Base-by-base conservation (phyloP, 2,888 invertebrate species). In the Seira sanloemensis region DNA sequence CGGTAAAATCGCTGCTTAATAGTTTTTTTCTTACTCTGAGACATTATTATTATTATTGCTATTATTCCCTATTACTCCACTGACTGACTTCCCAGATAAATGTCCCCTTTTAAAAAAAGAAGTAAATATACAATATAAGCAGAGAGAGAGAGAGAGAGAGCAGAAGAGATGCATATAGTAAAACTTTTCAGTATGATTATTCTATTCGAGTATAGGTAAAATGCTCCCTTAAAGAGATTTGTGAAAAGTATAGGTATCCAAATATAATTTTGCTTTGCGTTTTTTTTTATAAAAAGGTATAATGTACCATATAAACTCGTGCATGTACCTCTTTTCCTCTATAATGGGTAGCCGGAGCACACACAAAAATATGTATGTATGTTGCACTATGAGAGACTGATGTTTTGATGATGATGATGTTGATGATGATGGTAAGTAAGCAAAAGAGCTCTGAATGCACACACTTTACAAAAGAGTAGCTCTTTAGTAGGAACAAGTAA, bases 51-150 rank as follows among this genome's bases (percentile, higher is more conserved):
- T 58, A 58, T 73, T 82, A 82, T 83, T 83, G 68, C 83, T 78
- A 78, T 78, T 83, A 83, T 78, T 83, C n/a, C 65, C 80, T 74
- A 80, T 68, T 83, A 83, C 83, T 77, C 58, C 72, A 79, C 79
- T 72, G 78, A 69, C 69, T 69, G 37, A 26, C 68, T 68, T 21
- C 37, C 69, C 46, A 67, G 0, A 54, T 25, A 58, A 75, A 58
- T 83, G 83, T 83, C 77, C 83, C 73, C 76, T 72, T 82, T 58
- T 58, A 16, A 37, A 12, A 12, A 12, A 37, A 37, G 12, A 37
- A 37, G 37, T 37, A 37, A 37, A 37, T 37, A 37, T 7, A n/a
- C n/a, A 12, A 7, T 37, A 37, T 37, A 37, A 37, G 37, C 5
- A 37, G n/a, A n/a, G n/a, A n/a, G n/a, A n/a, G n/a, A n/a, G n/a